Evolutionary conservation across 2,888 invertebrate genomes (phyloP).

Genomic region (Iselma pallidipennis): DNA sequence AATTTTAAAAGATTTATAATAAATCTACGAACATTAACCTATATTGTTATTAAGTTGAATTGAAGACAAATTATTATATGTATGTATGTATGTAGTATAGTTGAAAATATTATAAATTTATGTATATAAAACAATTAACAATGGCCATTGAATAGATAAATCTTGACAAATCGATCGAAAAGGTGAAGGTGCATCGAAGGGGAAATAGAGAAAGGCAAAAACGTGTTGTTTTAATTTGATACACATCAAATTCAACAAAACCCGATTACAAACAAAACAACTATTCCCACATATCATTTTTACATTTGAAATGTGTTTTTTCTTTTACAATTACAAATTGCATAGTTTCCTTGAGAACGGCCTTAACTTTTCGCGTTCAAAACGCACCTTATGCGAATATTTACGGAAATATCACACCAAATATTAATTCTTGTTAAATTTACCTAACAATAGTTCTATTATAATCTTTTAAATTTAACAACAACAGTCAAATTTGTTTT

Average conservation of each 20-base stretch:
- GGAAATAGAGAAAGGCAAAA: conserved; percentile 23
- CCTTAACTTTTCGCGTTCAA: conserved; percentile 21
- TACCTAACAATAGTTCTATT: too few species aligned
- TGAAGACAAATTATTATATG: background rate
- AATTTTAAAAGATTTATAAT: background rate
- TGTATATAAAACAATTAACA: conserved; percentile 20
- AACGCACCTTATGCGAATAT: background rate
- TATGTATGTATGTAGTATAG: background rate
- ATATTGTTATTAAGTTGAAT: background rate
- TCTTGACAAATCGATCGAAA: conserved; percentile 25
- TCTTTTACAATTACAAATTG: conserved; percentile 2
- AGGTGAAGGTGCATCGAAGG: conserved; percentile 25
- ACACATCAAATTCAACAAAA: conserved; percentile 23
- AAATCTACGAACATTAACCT: background rate
- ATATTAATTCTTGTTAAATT: background rate
- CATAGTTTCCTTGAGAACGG: conserved; percentile 24
- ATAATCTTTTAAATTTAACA: too few species aligned
- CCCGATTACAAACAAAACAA: conserved; percentile 12
- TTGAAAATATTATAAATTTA: background rate
- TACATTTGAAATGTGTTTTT: conserved; percentile 13
- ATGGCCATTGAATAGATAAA: conserved; percentile 20
- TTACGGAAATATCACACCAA: background rate
- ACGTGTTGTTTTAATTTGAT: conserved; percentile 27
- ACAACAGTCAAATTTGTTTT: too few species aligned
- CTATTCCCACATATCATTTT: conserved; percentile 17